These are phyloP conservation scores for Labeo rohita DNA, from an alignment of 2,113 vertebrate species.

Conservation along the genomic window DNA sequence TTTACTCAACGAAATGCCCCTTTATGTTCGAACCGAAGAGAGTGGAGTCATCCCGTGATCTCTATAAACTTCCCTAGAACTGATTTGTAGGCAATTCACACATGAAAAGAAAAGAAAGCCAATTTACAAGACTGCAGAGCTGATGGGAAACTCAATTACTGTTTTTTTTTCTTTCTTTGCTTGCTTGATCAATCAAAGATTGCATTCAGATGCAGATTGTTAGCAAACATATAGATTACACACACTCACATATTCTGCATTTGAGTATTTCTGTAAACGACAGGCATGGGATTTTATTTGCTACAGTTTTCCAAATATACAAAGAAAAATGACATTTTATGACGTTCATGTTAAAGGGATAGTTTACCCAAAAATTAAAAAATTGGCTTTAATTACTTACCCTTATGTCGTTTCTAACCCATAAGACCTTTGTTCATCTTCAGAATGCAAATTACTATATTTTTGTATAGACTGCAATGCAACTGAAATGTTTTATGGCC, in stretches of 20 bases:
- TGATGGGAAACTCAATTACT: constrained; percentile 64
- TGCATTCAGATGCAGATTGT: constrained; percentile 57
- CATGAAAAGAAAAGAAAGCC: constrained; percentile 61
- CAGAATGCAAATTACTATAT: too few relatives aligned
- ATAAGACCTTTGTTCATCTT: too few relatives aligned
- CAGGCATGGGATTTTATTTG: neutral
- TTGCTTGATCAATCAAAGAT: constrained; percentile 64
- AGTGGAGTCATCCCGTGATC: constrained; percentile 47
- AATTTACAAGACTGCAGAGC: constrained; percentile 63
- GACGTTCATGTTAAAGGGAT: neutral
- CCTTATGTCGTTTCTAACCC: too few relatives aligned
- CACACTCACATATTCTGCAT: neutral
- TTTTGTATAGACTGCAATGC: too few relatives aligned
- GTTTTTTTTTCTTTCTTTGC: constrained; percentile 48
- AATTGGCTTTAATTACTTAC: too few relatives aligned
- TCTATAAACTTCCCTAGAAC: constrained; percentile 54
- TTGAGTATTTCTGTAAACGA: neutral
- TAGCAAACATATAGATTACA: constrained; percentile 32
- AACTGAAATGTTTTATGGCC: too few relatives aligned
- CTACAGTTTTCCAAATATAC: neutral
- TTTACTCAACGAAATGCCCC: constrained; percentile 47
- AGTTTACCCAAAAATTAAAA: too few relatives aligned
- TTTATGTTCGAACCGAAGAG: constrained; percentile 49
- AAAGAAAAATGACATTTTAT: neutral
- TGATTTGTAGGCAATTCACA: constrained; percentile 65